Evolutionary conservation across 2,113 vertebrate genomes (phyloP), one percentile per base, ranked within the genome.

Genomic region (Sceloporus undulatus): DNA sequence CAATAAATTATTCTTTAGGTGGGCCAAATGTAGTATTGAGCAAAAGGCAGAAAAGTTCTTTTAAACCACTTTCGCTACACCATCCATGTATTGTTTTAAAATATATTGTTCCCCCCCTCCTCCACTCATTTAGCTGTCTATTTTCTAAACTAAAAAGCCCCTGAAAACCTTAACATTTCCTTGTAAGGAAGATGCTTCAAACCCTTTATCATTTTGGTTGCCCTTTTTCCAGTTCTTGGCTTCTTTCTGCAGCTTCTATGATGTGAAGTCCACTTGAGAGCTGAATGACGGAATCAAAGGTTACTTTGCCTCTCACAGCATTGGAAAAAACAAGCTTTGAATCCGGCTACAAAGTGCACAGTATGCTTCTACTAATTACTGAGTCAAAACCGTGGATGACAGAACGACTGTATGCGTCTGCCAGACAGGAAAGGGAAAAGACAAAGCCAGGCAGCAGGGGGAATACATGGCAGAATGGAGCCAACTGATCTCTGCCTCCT

Each of bases 181-280:
- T 71, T 71, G 27, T 29, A 71, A 29, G 25, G 68, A 34, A 70
- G 13, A 70, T 27, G 40, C 40, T 77, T 21, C 42, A 42, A 27
- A 6, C 42, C 6, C 42, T 77, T 48, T 48, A 25, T 77, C 75
- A 77, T 48, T 42, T 25, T 25, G 40, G 0, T 52, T 25, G 42
- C 21, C 40, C 23, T n/a, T 29, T 18, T 21, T 5, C 48, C 52
- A 9, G 52, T 9, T 79, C n/a, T 56, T 48, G 54, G 48, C 25
- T n/a, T 79, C 77, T 29, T 56, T 9, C 27, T 79, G 52, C 77
- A 56, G 52, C 29, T 27, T 79, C 52, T 11, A 23, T 71, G 9
- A 11, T 29, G 68, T 71, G 9, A 71, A 71, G 68, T 79, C 48
- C 84, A 52, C 56, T 85, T 75, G 85, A 34, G 14, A 90, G 56